phyloP scores from a whole-genome alignment of 2,888 invertebrate genomes.

The Geotrupes spiniger region DNA sequence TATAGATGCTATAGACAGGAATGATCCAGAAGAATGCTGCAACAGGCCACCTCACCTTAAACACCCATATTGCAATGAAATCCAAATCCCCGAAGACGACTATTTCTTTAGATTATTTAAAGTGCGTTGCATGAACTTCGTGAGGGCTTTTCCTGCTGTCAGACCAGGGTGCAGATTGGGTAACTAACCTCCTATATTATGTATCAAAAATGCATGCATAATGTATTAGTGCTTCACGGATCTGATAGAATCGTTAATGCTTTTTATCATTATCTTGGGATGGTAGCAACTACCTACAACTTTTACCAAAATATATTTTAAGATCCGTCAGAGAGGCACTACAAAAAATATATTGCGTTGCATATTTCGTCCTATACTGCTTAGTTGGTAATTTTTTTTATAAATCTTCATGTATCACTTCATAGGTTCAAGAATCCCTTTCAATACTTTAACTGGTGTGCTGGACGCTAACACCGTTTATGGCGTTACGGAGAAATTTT shows the following conservation, averaged over 20 bases:
- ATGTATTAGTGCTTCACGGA: too few species aligned
- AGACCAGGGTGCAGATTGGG: slow-evolving; percentile 84
- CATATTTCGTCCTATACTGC: neutral
- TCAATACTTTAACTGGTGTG: slow-evolving; percentile 82
- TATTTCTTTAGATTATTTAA: slow-evolving; percentile 84
- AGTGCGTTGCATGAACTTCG: slow-evolving; percentile 86
- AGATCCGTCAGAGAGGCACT: too few species aligned
- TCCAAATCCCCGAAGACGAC: slow-evolving; percentile 83
- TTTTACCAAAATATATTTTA: too few species aligned
- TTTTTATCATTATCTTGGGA: too few species aligned
- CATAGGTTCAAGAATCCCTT: slow-evolving; percentile 76
- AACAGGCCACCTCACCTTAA: slow-evolving; percentile 75
- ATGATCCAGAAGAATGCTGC: slow-evolving; percentile 90
- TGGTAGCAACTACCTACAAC: too few species aligned
- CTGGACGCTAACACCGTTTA: slow-evolving; percentile 90
- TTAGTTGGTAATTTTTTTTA: neutral
- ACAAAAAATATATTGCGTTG: too few species aligned
- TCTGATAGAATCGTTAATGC: too few species aligned
- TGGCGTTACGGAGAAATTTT: slow-evolving; percentile 78
- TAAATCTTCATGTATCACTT: too few species aligned
- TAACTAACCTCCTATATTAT: slow-evolving; percentile 40
- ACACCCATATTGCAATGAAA: slow-evolving; percentile 90
- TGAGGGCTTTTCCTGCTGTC: slow-evolving; percentile 82
- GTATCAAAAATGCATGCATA: too few species aligned
- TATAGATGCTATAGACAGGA: slow-evolving; percentile 77